These are phyloP conservation scores for Meloidogyne floridensis DNA, from an alignment of 1,140 invertebrate genomes.

Conservation along the genomic window DNA sequence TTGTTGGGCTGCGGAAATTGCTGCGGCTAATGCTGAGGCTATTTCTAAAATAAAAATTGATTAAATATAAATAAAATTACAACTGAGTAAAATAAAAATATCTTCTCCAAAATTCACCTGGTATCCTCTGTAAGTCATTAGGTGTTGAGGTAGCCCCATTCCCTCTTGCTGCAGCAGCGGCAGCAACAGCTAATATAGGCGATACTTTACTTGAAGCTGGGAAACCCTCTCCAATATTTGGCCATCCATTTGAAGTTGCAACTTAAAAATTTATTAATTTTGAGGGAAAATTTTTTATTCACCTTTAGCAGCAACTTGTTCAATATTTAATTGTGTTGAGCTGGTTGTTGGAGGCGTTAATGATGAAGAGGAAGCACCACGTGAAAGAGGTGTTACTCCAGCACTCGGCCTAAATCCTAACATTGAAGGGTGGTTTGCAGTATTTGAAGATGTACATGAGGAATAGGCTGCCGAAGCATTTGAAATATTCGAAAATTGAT, in stretches of 20 bases:
- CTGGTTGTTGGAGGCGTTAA: conserved; percentile 10
- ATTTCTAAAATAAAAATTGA: not conserved
- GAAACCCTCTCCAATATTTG: not conserved
- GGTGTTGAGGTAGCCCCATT: not conserved
- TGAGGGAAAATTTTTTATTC: too few relatives aligned
- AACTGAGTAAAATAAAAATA: not conserved
- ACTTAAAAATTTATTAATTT: not conserved
- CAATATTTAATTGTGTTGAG: not conserved
- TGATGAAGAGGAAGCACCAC: conserved; percentile 18
- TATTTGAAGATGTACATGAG: conserved; percentile 21
- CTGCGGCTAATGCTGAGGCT: conserved; percentile 22
- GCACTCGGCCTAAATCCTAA: not conserved
- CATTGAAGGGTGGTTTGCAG: not conserved
- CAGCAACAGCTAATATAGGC: not conserved
- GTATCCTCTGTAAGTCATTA: not conserved
- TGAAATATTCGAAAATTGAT: not conserved
- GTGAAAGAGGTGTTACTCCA: conserved; percentile 14
- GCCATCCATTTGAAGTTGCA: not conserved
- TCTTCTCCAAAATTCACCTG: not conserved
- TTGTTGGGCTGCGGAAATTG: conserved; percentile 20
- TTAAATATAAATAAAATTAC: too few relatives aligned
- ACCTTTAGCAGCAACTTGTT: not conserved
- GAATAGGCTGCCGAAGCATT: conserved; percentile 20
- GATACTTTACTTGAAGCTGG: not conserved
- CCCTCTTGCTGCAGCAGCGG: not conserved